Conservation (phyloP, 2,888 invertebrate species). For the Leptopilina drosophilae region DNA sequence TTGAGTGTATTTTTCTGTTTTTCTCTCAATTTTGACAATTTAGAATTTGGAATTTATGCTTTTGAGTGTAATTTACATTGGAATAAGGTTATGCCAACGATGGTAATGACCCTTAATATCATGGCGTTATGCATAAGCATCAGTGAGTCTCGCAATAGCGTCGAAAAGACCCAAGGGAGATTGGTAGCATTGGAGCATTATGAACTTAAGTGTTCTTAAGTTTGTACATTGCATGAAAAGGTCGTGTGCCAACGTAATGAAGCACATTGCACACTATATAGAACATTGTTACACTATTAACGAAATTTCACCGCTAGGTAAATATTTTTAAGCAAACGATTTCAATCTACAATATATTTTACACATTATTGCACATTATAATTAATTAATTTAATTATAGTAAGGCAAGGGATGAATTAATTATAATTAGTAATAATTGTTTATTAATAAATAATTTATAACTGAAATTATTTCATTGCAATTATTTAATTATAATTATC, state of each 20-base stretch:
- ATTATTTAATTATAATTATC: too few relatives aligned
- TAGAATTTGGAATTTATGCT: background rate
- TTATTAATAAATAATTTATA: too few relatives aligned
- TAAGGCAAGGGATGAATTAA: too few relatives aligned
- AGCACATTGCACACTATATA: background rate
- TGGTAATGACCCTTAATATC: conserved; percentile 8
- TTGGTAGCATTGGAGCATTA: conserved; percentile 26
- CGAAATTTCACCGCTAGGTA: background rate
- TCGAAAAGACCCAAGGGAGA: conserved; percentile 25
- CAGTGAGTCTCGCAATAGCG: conserved; percentile 8
- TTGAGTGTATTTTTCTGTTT: background rate
- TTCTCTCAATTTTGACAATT: background rate
- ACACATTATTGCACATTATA: too few relatives aligned
- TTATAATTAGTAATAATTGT: too few relatives aligned
- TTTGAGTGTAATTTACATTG: conserved; percentile 12
- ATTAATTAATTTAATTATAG: too few relatives aligned
- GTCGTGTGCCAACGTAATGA: conserved; percentile 34
- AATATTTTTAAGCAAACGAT: background rate
- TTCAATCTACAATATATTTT: background rate
- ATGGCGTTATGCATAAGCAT: conserved; percentile 23
- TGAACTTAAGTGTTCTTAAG: conserved; percentile 30
- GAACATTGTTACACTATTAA: background rate
- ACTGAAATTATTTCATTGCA: too few relatives aligned
- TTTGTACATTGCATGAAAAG: conserved; percentile 11
- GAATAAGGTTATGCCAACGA: conserved; percentile 1